These are phyloP conservation scores for Hirtodrosophila alboralis DNA, from an alignment of 2,888 invertebrate species.

Conservation along the genomic window DNA sequence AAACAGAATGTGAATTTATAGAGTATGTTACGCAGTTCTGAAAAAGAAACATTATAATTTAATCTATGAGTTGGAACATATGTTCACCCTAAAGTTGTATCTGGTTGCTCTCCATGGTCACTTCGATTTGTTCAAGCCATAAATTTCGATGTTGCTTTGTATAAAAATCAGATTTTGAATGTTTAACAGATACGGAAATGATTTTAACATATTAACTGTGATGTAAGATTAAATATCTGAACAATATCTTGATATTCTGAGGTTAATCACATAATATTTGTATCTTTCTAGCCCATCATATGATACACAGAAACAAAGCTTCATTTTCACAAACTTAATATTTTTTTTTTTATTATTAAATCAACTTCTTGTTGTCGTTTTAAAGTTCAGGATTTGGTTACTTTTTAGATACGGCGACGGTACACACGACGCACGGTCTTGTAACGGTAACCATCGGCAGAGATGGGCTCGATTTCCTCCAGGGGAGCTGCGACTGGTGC, in stretches of 20 bases:
- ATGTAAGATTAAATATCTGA: no score
- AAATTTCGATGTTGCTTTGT: no score
- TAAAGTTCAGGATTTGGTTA: background rate
- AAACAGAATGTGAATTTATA: no score
- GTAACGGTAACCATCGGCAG: slow-evolving; percentile 79
- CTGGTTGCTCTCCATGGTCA: no score
- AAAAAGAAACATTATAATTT: no score
- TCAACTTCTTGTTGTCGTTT: slow-evolving; percentile 38
- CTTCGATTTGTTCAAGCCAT: no score
- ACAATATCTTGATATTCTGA: no score
- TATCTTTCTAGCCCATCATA: background rate
- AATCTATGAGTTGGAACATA: no score
- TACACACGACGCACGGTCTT: slow-evolving; percentile 75
- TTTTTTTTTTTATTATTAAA: slow-evolving; percentile 45
- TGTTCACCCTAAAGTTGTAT: no score
- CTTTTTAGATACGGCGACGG: slow-evolving; percentile 69
- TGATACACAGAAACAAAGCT: background rate
- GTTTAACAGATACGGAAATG: background rate
- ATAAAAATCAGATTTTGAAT: background rate
- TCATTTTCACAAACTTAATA: slow-evolving; percentile 50
- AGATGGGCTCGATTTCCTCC: slow-evolving; percentile 72
- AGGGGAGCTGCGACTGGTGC: slow-evolving; percentile 47
- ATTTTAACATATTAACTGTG: no score
- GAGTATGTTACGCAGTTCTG: no score
- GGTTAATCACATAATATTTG: no score